Conservation (phyloP, 2,888 invertebrate genomes). For the Eupeodes luniger region DNA sequence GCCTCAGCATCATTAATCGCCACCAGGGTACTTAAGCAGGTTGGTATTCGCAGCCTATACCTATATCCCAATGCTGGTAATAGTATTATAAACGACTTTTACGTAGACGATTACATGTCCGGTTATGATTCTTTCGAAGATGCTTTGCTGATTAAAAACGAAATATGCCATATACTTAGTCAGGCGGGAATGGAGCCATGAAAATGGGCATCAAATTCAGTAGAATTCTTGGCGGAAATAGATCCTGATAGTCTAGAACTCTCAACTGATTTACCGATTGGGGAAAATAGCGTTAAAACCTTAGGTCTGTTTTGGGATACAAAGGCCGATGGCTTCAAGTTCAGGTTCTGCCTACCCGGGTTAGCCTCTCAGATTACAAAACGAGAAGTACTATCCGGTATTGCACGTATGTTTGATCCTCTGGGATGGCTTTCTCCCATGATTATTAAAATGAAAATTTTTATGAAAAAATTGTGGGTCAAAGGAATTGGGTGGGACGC, state of each 20-base stretch:
- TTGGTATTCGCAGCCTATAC: background rate
- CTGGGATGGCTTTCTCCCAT: constrained; percentile 27
- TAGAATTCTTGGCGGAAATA: background rate
- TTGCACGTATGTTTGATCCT: constrained; percentile 14
- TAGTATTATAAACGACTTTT: constrained; percentile 5
- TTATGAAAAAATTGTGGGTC: constrained; percentile 34
- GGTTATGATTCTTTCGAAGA: background rate
- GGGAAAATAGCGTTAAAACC: background rate
- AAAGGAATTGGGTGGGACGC: background rate
- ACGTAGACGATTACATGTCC: constrained; percentile 2
- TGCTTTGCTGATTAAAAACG: background rate
- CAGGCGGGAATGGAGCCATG: background rate
- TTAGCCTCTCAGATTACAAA: background rate
- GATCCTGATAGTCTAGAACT: background rate
- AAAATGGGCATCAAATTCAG: constrained; percentile 5
- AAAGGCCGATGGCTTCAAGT: background rate
- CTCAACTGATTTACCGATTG: background rate
- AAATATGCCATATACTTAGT: background rate
- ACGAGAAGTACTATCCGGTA: constrained; percentile 1
- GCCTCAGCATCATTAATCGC: background rate
- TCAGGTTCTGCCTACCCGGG: background rate
- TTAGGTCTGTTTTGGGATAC: background rate
- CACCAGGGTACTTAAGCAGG: background rate
- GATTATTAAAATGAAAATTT: constrained; percentile 31
- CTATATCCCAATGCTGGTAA: background rate